phyloP scores from a whole-genome alignment of 2,797 vertebrate species.

The Lacerta viridis region DNA sequence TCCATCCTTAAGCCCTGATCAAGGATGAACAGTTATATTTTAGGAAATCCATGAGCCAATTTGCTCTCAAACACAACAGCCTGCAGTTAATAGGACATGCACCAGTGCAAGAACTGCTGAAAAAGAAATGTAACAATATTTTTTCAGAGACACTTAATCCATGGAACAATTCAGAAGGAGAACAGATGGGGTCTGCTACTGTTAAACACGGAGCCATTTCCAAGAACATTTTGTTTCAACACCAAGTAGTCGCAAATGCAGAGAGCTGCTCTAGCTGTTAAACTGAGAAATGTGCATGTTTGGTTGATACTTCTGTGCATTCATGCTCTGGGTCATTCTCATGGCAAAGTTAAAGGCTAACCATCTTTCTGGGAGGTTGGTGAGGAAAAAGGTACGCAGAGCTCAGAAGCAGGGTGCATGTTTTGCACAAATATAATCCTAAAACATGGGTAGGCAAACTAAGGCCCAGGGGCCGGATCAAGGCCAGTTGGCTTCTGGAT shows the following conservation, averaged over 20 bases:
- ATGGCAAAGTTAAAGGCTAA: background rate
- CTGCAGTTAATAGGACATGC: background rate
- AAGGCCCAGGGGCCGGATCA: too few relatives aligned
- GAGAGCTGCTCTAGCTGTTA: slow-evolving; percentile 60
- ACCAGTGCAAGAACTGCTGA: slow-evolving; percentile 13
- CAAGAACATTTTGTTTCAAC: slow-evolving; percentile 79
- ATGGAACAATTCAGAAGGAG: slow-evolving; percentile 67
- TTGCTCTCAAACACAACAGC: background rate
- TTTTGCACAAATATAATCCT: too few relatives aligned
- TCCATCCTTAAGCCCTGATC: background rate
- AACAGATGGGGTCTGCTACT: slow-evolving; percentile 80
- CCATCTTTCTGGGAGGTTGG: background rate
- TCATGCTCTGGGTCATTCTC: slow-evolving; percentile 35
- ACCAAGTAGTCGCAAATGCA: slow-evolving; percentile 65
- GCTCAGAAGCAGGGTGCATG: background rate
- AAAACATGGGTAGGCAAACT: too few relatives aligned
- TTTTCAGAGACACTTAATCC: slow-evolving; percentile 45
- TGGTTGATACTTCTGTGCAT: slow-evolving; percentile 45
- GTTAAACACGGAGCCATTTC: slow-evolving; percentile 72
- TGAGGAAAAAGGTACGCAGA: too few relatives aligned
- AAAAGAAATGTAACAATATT: background rate
- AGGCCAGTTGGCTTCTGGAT: too few relatives aligned
- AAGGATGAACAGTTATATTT: background rate
- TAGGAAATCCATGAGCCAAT: slow-evolving; percentile 39
- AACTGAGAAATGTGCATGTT: slow-evolving; percentile 48